These are phyloP conservation scores for Porites lobata DNA, from an alignment of 92 coral and sea anemone species.

Conservation along the genomic window DNA sequence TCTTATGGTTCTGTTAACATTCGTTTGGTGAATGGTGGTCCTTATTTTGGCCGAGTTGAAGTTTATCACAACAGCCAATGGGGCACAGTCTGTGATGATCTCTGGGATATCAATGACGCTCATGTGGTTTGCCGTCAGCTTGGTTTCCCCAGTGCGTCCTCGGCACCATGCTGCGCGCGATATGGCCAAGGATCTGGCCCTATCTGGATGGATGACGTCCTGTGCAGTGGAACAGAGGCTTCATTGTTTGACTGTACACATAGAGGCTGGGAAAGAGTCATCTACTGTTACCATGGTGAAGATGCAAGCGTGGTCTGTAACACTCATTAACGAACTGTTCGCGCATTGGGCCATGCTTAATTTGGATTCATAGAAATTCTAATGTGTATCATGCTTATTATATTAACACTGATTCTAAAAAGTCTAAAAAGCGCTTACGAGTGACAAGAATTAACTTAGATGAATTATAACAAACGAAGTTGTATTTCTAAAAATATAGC, in stretches of 20 bases:
- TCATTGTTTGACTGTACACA: not conserved
- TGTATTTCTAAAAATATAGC: too few species aligned
- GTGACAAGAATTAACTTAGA: too few species aligned
- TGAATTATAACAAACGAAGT: too few species aligned
- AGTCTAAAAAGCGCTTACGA: too few species aligned
- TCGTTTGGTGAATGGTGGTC: not conserved
- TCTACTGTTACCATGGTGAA: not conserved
- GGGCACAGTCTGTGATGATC: constrained; percentile 11
- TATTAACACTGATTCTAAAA: too few species aligned
- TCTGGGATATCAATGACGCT: not conserved
- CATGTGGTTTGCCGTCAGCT: not conserved
- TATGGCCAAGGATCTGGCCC: not conserved
- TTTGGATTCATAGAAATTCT: too few species aligned
- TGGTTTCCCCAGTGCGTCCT: not conserved
- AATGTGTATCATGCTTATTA: too few species aligned
- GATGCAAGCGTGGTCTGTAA: not conserved
- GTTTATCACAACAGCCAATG: not conserved
- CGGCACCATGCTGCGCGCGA: not conserved
- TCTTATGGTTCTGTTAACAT: not conserved
- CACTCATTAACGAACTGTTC: not conserved
- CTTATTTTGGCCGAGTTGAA: constrained; percentile 8
- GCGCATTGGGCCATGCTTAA: too few species aligned
- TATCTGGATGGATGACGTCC: not conserved
- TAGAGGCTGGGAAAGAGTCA: not conserved
- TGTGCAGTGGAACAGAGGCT: not conserved